Evolutionary conservation across 2,888 invertebrate species (phyloP).

Genomic region (Tetragnatha montana): DNA sequence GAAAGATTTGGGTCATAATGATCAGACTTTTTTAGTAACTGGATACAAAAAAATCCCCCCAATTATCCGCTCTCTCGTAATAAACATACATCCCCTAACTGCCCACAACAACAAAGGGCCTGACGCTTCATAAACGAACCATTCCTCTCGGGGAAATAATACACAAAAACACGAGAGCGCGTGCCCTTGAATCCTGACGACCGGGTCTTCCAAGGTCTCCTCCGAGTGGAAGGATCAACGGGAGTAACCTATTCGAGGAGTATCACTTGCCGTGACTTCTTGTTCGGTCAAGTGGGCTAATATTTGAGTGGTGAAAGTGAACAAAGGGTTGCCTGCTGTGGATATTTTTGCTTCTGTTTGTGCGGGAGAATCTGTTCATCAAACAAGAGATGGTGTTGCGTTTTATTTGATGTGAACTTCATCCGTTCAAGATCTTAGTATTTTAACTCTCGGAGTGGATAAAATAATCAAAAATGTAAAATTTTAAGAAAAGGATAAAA

Average conservation of each 20-base stretch:
- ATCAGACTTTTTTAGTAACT: too few relatives aligned
- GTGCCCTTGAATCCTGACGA: conserved; percentile 9
- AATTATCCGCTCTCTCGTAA: too few relatives aligned
- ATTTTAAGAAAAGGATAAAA: not conserved
- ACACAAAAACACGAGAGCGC: not conserved
- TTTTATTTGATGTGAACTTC: too few relatives aligned
- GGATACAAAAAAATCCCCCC: too few relatives aligned
- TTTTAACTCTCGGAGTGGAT: too few relatives aligned
- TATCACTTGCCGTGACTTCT: not conserved
- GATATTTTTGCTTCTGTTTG: not conserved
- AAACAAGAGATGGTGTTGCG: too few relatives aligned
- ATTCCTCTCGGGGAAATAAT: not conserved
- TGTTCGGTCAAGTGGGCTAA: not conserved
- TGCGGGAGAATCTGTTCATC: too few relatives aligned
- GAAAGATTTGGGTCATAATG: too few relatives aligned
- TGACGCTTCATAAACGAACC: not conserved
- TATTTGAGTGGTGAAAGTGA: not conserved
- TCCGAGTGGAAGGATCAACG: not conserved
- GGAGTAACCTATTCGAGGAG: not conserved
- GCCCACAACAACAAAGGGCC: not conserved
- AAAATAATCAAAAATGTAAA: not conserved
- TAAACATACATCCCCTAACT: not conserved
- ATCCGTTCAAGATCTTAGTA: too few relatives aligned
- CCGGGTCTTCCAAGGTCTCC: conserved; percentile 28
- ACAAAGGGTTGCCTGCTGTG: not conserved